Conservation (phyloP, 2,113 vertebrate genomes). For the Thunnus maccoyii region DNA sequence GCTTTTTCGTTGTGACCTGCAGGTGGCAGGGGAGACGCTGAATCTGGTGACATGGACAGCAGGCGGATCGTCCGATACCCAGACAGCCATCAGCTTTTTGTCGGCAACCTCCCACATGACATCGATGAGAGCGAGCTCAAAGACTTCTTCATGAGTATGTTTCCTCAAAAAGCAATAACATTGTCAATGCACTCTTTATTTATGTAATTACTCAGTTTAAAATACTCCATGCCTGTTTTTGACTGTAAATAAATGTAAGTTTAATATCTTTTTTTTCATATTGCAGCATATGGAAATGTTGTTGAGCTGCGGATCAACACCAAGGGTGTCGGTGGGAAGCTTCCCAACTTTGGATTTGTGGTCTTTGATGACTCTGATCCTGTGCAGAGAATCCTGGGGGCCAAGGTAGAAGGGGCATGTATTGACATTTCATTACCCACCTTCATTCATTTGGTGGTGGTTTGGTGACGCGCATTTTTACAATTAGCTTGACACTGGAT, state of each 20-base stretch:
- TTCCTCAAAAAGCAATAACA: neutral
- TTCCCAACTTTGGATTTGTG: constrained; percentile 99
- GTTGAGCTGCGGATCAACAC: constrained; percentile 99
- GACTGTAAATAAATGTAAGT: neutral
- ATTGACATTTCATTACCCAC: constrained; percentile 75
- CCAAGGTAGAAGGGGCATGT: constrained; percentile 92
- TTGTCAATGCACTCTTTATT: neutral
- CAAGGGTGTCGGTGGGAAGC: constrained; percentile 96
- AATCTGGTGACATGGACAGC: constrained; percentile 91
- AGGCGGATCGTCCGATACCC: constrained; percentile 93
- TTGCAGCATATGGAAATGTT: constrained; percentile 93
- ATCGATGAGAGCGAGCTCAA: constrained; percentile 96
- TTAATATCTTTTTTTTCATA: neutral
- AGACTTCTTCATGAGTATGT: constrained; percentile 97
- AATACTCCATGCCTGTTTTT: neutral
- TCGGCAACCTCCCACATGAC: constrained; percentile 95
- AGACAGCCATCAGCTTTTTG: constrained; percentile 97
- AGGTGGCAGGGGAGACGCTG: constrained; percentile 89
- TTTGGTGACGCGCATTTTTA: constrained; percentile 52
- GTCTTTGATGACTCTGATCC: constrained; percentile 98
- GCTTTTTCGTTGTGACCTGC: neutral
- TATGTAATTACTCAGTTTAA: neutral
- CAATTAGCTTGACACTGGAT: neutral
- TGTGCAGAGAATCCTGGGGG: constrained; percentile 96
- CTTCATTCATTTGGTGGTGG: constrained; percentile 72